Evolutionary conservation across 2,888 invertebrate genomes (phyloP), one percentile per base, ranked within the genome.

Genomic region (Cataglyphis albicans): DNA sequence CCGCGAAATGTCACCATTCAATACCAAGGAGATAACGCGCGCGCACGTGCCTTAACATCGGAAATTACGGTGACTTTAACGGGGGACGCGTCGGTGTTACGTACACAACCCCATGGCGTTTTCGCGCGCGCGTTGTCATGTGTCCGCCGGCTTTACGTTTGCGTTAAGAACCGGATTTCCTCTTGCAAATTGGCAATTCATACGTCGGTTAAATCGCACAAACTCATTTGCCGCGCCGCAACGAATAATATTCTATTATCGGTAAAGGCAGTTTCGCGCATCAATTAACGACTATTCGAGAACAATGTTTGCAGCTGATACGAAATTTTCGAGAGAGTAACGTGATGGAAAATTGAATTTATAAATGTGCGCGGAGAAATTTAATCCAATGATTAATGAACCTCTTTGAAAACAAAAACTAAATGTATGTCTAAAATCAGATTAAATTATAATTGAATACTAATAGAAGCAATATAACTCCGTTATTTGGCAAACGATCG

Each of bases 1-100:
- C 87, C 88, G 61, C 87, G 85, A 91, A 89, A 89, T 87, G 87
- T 91, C 90, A 87, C 87, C 86, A 86, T 89, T 90, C 89, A 87
- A 90, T 91, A 83, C 63, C 52, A 65, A 63, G 52, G 21, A 55
- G 41, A 32, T 44, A 59, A 61, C 68, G 59, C 35, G 15, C 76
- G 67, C 81, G 41, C 52, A 52, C 52, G 52, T 52, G 52, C 67
- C 70, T 84, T 83, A 84, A 52, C 75, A 68, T 86, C 74, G 78
- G 84, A 84, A 86, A 86, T 85, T 86, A 86, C 82, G 72, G 57
- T 59, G 72, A 83, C 80, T 84, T 87, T 80, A 85, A 73, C 80
- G 82, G 82, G 59, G 57, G 65, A 25, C n/a, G 61, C 21, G 21
- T 9, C n/a, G 35, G 25, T 29, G 41, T 52, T 72, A 10, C 64